A percentile compares a stretch with the other conserved stretches of the same genome.
Conservation (phyloP, 1,140 invertebrate genomes). For the Dendrolimus kikuchii region DNA sequence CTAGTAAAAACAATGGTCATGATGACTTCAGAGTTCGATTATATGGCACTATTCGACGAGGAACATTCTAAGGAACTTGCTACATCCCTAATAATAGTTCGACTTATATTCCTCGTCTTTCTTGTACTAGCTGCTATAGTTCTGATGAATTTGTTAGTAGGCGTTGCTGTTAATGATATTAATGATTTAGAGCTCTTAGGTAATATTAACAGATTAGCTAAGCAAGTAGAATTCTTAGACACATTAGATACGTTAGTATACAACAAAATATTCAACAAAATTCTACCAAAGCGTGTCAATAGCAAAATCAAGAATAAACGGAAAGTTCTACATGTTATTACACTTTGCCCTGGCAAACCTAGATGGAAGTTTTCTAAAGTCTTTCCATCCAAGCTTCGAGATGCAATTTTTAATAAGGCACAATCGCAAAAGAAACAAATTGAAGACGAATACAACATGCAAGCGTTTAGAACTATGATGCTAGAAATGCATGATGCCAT, state of each 20-base stretch:
- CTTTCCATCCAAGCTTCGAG: constrained; percentile 38
- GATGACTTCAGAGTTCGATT: constrained; percentile 75
- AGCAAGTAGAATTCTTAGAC: constrained; percentile 66
- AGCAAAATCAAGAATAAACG: constrained; percentile 39
- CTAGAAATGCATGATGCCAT: constrained; percentile 47
- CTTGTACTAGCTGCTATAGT: constrained; percentile 76
- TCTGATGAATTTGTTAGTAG: constrained; percentile 77
- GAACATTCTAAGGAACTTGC: constrained; percentile 40
- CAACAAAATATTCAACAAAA: constrained; percentile 42
- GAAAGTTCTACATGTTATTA: constrained; percentile 33
- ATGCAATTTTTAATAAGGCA: constrained; percentile 54
- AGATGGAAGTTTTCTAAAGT: constrained; percentile 43
- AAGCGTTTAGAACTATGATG: constrained; percentile 37
- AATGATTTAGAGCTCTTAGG: constrained; percentile 73
- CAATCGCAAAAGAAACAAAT: constrained; percentile 43
- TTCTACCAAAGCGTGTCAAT: constrained; percentile 39
- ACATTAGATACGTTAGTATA: constrained; percentile 58
- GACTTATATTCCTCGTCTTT: constrained; percentile 75
- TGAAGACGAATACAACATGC: constrained; percentile 38
- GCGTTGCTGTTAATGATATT: constrained; percentile 77
- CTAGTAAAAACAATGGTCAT: constrained; percentile 73
- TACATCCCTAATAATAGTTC: constrained; percentile 50
- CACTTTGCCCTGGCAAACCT: constrained; percentile 42
- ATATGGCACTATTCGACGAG: constrained; percentile 58
- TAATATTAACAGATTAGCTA: constrained; percentile 59